Evolutionary conservation across 1,140 invertebrate species (phyloP), one percentile per base, ranked within the genome.

Genomic region (Hydropsyche tenuis): DNA sequence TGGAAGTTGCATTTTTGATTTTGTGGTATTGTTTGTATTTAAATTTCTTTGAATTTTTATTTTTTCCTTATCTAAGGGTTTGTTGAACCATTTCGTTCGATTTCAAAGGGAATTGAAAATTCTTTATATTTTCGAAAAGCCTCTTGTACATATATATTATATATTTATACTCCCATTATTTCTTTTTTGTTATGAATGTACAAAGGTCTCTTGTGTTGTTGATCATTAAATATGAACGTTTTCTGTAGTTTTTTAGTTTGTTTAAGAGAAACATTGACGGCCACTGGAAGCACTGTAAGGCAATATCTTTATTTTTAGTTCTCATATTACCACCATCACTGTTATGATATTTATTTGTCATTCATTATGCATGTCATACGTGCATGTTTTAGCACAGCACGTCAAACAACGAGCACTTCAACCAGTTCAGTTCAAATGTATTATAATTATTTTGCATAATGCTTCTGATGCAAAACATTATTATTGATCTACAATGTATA

Each of bases 201-300:
- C 43, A 68, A 68, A 22, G 65, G 65, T n/a, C 65, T 48, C 1
- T 60, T 60, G 56, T 25, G 22, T 22, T 60, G 56, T 14, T 2
- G 12, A 56, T 56, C 18, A 56, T 22, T 22, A 4, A 60, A 60
- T 25, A 22, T 60, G 11, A 12, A 60, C 20, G 23, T 60, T 60
- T 60, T 60, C 20, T 25, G 56, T 60, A 60, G 56, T 48, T 48
- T 60, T 53, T 60, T 51, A 12, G 23, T 68, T 56, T 56, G 51
- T 70, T 42, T 25, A 16, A 14, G 22, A 70, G n/a, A 48, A 23
- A 68, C 69, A 70, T 71, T 30, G 73, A 73, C 71, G 73, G 73
- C 73, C 75, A 77, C 75, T 78, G 75, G 75, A 77, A 78, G 75
- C 75, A 77, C 75, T 77, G 75, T 73, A 78, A 75, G 73, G 66